phyloP scores from a whole-genome alignment of 2,888 invertebrate genomes.

The Andrena fulva region DNA sequence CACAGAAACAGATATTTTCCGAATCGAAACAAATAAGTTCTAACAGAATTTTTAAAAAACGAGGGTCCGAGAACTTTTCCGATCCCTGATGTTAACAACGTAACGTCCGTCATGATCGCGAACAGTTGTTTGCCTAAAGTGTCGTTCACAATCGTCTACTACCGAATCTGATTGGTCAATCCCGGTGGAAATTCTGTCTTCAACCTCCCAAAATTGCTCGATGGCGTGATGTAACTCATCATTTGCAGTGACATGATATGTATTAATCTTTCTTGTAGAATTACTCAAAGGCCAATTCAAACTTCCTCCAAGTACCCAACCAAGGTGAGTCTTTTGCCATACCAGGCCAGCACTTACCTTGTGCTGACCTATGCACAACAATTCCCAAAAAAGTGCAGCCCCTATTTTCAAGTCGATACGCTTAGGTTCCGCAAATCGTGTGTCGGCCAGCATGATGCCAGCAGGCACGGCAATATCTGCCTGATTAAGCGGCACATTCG shows the following conservation, averaged over 20 bases:
- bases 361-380: slow-evolving; percentile 28
- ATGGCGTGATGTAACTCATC: background rate
- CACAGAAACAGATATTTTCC: too few species aligned
- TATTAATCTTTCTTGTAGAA: background rate
- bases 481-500: background rate
- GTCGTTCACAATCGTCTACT: background rate
- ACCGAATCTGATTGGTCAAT: background rate
- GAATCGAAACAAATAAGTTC: too few species aligned
- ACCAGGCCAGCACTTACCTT: background rate
- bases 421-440: slow-evolving; percentile 3
- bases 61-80: too few species aligned
- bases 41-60: too few species aligned
- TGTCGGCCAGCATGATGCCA: slow-evolving; percentile 22
- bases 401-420: slow-evolving; percentile 37
- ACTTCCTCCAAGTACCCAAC: slow-evolving; percentile 21
- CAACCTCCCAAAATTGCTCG: slow-evolving; percentile 23
- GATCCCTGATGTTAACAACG: background rate
- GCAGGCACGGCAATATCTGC: background rate
- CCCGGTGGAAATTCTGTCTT: background rate
- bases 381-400: slow-evolving; percentile 25
- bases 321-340: slow-evolving; percentile 31
- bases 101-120: background rate
- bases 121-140: background rate
- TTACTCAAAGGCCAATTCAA: background rate
- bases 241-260: slow-evolving; percentile 13